Percentiles rank a stretch among this genome's conserved stretches.
phyloP scores from a whole-genome alignment of 2,888 invertebrate genomes.

The Spisula solida region DNA sequence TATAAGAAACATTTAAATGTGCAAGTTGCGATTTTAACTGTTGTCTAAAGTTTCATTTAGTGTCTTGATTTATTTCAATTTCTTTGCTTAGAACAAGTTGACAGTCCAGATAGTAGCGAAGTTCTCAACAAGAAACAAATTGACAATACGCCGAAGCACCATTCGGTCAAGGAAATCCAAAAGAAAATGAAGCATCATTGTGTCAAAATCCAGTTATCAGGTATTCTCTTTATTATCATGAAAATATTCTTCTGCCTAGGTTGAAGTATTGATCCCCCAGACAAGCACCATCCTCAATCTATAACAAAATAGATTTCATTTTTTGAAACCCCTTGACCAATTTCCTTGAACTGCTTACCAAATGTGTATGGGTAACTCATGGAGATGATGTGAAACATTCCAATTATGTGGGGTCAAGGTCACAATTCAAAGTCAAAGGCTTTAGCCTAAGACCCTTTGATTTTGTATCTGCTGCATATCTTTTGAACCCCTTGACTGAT shows the following conservation, averaged over 20 bases:
- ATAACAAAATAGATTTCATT: background rate
- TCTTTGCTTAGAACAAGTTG: background rate
- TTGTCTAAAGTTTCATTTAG: background rate
- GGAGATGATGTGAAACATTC: too few species aligned
- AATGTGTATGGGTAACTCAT: too few species aligned
- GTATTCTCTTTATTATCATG: slow-evolving; percentile 30
- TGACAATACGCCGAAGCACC: background rate
- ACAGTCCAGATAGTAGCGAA: background rate
- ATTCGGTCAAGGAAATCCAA: slow-evolving; percentile 14
- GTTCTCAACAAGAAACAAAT: background rate
- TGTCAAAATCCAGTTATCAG: slow-evolving; percentile 57
- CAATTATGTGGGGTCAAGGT: too few species aligned
- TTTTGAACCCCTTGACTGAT: too few species aligned
- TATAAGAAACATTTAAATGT: too few species aligned
- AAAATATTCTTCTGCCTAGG: too few species aligned
- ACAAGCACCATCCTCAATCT: background rate
- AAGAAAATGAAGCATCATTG: slow-evolving; percentile 57
- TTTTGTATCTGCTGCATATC: too few species aligned
- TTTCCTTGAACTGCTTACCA: too few species aligned
- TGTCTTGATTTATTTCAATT: background rate
- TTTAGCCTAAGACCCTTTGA: too few species aligned
- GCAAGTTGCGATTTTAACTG: background rate
- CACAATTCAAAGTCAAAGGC: too few species aligned
- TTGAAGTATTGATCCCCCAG: too few species aligned
- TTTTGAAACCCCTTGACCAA: background rate